Evolutionary conservation across 2,797 vertebrate genomes (phyloP).

Genomic region (Melanotaenia parkinsoni): DNA sequence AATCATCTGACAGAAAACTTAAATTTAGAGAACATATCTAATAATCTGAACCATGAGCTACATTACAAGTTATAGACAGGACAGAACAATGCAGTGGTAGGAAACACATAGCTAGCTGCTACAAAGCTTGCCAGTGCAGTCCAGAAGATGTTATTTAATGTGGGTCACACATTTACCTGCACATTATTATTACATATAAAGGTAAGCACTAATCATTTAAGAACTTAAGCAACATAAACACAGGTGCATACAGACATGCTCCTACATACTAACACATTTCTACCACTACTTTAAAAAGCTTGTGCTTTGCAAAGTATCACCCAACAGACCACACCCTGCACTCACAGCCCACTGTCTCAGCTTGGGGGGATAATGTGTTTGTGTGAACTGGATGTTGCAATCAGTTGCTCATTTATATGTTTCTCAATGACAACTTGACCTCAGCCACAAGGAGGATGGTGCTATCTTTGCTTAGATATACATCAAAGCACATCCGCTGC

Average conservation of each 20-base stretch:
- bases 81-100: constrained; percentile 3
- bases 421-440: constrained; percentile 21
- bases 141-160: not conserved
- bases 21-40: constrained; percentile 9
- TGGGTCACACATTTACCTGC: constrained; percentile 19
- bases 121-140: not conserved
- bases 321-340: constrained; percentile 53
- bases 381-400: constrained; percentile 44
- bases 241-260: constrained; percentile 40
- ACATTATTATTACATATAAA: constrained; percentile 20
- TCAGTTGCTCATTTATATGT: constrained; percentile 26
- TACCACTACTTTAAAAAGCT: constrained; percentile 54
- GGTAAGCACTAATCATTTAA: not conserved
- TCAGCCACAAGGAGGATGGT: constrained; percentile 23
- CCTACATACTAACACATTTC: constrained; percentile 38
- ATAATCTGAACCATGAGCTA: constrained; percentile 1
- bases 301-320: constrained; percentile 41
- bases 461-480: constrained; percentile 24
- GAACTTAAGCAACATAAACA: constrained; percentile 36
- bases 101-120: constrained; percentile 7
- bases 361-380: constrained; percentile 23
- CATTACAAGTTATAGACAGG: constrained; percentile 12
- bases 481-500: constrained; percentile 13
- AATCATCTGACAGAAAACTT: constrained; percentile 21
- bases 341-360: constrained; percentile 37